Percentiles rank a stretch among this genome's conserved stretches.
phyloP scores from a whole-genome alignment of 2,113 vertebrate genomes.

The Andinoacara biseriatus region DNA sequence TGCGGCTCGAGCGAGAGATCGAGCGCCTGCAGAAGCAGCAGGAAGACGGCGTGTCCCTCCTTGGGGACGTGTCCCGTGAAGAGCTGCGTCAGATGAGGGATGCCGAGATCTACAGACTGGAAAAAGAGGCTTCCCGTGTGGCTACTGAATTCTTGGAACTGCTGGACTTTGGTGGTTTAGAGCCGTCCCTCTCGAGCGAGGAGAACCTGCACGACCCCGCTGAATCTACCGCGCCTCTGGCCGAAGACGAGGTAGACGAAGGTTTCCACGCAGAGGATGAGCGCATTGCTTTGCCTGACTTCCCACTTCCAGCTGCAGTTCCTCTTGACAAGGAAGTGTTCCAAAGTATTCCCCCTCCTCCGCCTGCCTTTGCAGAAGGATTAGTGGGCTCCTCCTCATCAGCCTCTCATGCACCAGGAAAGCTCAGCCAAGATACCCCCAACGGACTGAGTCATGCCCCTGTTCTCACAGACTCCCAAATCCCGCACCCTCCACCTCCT shows the following conservation, averaged over 20 bases:
- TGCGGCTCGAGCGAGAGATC: constrained; percentile 89
- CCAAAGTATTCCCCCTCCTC: constrained; percentile 77
- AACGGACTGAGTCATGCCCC: constrained; percentile 34
- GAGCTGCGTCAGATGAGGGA: constrained; percentile 86
- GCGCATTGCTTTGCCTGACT: constrained; percentile 75
- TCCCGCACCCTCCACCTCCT: constrained; percentile 22
- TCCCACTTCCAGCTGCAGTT: constrained; percentile 64
- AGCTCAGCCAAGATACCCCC: constrained; percentile 22
- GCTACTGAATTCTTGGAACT: constrained; percentile 90
- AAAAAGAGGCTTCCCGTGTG: constrained; percentile 89
- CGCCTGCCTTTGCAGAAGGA: constrained; percentile 74
- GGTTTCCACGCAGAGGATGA: constrained; percentile 87
- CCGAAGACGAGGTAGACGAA: constrained; percentile 87
- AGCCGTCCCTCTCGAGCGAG: constrained; percentile 83
- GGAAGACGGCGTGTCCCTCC: constrained; percentile 86
- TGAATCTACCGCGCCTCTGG: constrained; percentile 83
- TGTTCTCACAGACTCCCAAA: constrained; percentile 18
- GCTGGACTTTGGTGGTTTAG: constrained; percentile 88
- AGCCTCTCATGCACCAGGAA: constrained; percentile 28
- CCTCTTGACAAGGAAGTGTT: constrained; percentile 75
- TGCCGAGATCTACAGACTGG: constrained; percentile 87
- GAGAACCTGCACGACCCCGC: constrained; percentile 85
- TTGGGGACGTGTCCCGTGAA: constrained; percentile 81
- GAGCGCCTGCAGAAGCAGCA: constrained; percentile 89
- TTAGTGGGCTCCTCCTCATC: constrained; percentile 22